Evolutionary conservation across 37 sponge, comb jelly and placozoan genomes (phyloP), one percentile per base, ranked within the genome.

Genomic region (Chondrosia reniformis): DNA sequence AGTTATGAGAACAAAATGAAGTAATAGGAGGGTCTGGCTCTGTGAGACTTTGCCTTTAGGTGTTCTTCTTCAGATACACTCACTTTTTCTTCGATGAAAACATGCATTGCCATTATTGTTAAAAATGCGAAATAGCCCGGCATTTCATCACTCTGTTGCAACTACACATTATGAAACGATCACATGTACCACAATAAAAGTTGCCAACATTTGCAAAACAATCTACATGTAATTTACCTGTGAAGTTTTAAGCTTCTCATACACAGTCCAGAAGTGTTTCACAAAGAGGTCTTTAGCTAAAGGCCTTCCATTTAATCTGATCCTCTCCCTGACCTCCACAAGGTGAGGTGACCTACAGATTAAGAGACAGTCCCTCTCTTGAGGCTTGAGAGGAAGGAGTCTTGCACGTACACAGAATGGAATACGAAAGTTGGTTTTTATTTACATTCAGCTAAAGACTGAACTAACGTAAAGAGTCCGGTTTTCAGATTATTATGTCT

Each of bases 261-360:
- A 87, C 37, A 85, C 84, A 43, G 86, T 62, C 91, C 91, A 92
- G 83, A 95, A 98, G 63, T 98, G 81, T 27, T 41, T 32, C 1
- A 76, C 71, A 84, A 98, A 98, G 32, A 75, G 67, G 25, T 57
- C 62, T 45, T 83, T 86, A 12, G 84, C 71, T 21, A 98, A 88
- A 33, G 93, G 96, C 27, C 36, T 22, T n/a, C 99, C 96, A 77
- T 98, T 93, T 32, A 98, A 54, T 10, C 96, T 80, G 31, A 98
- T 95, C 22, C 99, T 81, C 81, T 98, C 99, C 24, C 99, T 52
- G 44, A 98, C 98, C 77, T 97, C 95, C 30, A 88, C 63, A 31
- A 91, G 85, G 55, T 93, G 97, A 39, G 97, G 97, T 28, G 94
- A 90, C 30, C 95, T 94, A 79, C 0, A 59, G 15, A 44, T 1